Evolutionary conservation across 2,797 vertebrate species (phyloP).

Genomic region (Onychomys torridus): DNA sequence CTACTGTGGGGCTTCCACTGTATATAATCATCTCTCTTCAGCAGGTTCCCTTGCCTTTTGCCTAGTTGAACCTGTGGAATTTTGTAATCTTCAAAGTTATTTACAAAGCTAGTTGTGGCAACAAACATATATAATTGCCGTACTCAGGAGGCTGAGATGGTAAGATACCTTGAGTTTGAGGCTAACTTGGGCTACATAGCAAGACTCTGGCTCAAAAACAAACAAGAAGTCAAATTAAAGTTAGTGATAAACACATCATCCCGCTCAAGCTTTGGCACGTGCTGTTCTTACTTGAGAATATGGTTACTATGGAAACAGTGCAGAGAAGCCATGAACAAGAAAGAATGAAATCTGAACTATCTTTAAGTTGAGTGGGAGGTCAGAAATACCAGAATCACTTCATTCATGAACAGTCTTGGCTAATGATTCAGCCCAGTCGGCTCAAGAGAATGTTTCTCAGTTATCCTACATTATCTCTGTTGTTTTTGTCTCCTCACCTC

Average conservation of each 20-base stretch:
- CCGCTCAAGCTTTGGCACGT: neutral
- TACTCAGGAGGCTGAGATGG: neutral
- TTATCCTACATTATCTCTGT: neutral
- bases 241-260: neutral
- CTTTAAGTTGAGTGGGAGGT: slow-evolving; percentile 9
- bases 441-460: slow-evolving; percentile 44
- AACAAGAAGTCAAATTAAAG: neutral
- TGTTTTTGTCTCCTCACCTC: neutral
- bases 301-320: neutral
- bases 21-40: neutral
- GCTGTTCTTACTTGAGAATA: neutral
- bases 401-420: slow-evolving; percentile 24
- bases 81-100: neutral
- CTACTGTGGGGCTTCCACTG: neutral
- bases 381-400: slow-evolving; percentile 34
- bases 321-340: neutral
- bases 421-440: neutral
- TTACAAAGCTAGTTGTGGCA: no score
- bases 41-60: neutral
- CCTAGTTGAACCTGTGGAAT: neutral
- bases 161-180: neutral
- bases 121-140: neutral
- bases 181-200: neutral
- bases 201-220: neutral
- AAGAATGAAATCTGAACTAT: slow-evolving; percentile 11